Evolutionary conservation across 2,888 invertebrate genomes (phyloP), one percentile per base, ranked within the genome.

Genomic region (Hirtodrosophila cameraria): DNA sequence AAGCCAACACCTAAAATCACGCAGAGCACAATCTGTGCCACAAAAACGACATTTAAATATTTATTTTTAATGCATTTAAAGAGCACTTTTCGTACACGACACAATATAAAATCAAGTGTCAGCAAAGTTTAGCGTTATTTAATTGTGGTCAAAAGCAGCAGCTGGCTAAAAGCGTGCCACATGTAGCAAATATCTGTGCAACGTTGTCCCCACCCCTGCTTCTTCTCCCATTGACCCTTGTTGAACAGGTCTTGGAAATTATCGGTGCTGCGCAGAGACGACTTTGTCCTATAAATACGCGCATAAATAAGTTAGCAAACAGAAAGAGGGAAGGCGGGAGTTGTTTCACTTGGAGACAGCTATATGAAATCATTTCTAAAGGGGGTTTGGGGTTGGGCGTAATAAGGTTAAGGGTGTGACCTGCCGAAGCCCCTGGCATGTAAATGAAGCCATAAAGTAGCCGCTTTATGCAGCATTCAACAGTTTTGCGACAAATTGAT

Each of bases 381-480:
- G 18, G 13, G 42, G 20, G 30, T n/a, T 15, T 9, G 30, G 7
- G 5, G 13, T 1, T 6, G 23, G 41, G 1, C 5, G 7, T 13
- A 9, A 3, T 11, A 45, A 2, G 8, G 23, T 8, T 23, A 8
- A 20, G 5, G 23, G 6, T 23, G 23, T 23, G 23, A 23, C 23
- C 23, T 23, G 23, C 23, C 61, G 85, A 84, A 79, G 54, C 79
- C 74, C 39, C 41, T 52, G 61, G 63, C 79, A 82, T 82, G 82
- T 75, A 72, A 82, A 85, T 85, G 82, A 82, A 82, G 82, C 85
- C 82, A 72, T 84, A 82, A 84, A 81, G 75, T 75, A 63, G 45
- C 41, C 74, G 55, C 58, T 72, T 68, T 64, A 59, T 57, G 46
- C 49, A 50, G 63, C 62, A 71, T 71, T 65, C 71, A 71, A 66